Percentiles rank a stretch among this genome's conserved stretches.
Evolutionary conservation across 1,140 invertebrate genomes (phyloP).

Genomic region (Calosoma granatense): DNA sequence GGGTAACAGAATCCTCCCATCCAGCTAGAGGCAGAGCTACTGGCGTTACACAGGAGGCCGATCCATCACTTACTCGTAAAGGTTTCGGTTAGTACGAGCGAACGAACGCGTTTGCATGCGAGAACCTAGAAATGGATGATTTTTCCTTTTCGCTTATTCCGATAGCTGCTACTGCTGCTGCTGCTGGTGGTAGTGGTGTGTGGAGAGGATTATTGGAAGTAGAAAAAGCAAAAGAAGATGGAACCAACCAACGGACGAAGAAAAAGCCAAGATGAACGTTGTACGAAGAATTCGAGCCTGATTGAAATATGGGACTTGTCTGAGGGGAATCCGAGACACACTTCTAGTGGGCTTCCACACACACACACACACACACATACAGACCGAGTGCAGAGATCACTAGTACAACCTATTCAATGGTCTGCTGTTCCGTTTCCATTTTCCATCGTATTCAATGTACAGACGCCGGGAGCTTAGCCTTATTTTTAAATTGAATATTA

Average conservation of each 20-base stretch:
- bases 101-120: background rate
- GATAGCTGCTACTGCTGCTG: background rate
- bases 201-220: background rate
- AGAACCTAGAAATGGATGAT: background rate
- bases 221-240: too few relatives aligned
- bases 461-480: too few relatives aligned
- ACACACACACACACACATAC: too few relatives aligned
- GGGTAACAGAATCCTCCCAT: background rate
- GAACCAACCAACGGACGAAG: too few relatives aligned
- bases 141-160: background rate
- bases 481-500: too few relatives aligned
- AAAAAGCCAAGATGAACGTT: background rate
- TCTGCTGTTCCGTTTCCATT: too few relatives aligned
- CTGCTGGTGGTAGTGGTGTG: background rate
- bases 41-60: background rate
- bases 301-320: background rate
- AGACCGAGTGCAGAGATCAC: too few relatives aligned
- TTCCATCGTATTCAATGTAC: too few relatives aligned
- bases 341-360: too few relatives aligned
- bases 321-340: background rate
- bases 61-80: conserved; percentile 1
- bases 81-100: background rate
- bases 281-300: background rate
- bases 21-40: background rate
- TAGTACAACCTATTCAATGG: too few relatives aligned